These are phyloP conservation scores for Oxyteleia sp. DNA, from an alignment of 2,888 invertebrate genomes.

Conservation along the genomic window DNA sequence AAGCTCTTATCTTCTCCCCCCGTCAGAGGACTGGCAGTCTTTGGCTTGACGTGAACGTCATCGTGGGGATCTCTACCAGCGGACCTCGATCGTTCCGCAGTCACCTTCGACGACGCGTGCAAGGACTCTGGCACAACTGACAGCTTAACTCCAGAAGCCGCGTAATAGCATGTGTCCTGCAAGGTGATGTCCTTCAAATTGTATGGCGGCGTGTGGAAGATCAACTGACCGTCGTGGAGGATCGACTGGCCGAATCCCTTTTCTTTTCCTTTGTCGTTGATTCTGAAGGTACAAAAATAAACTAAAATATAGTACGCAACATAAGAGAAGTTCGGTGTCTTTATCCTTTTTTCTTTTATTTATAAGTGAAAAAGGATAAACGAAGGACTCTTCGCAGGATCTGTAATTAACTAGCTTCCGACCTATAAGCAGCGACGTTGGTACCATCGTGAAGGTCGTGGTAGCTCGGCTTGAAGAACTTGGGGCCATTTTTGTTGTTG, in stretches of 20 bases:
- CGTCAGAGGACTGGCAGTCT: constrained; percentile 87
- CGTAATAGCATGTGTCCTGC: constrained; percentile 89
- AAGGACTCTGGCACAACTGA: constrained; percentile 78
- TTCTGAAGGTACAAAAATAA: no score
- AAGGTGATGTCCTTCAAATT: constrained; percentile 93
- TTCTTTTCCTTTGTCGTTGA: constrained; percentile 93
- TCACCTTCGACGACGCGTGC: constrained; percentile 78
- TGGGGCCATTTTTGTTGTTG: constrained; percentile 94
- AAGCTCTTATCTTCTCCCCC: constrained; percentile 86
- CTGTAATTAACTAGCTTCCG: constrained; percentile 77
- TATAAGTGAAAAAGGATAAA: no score
- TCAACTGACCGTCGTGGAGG: constrained; percentile 94
- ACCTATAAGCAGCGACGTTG: constrained; percentile 93
- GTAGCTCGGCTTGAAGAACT: constrained; percentile 95
- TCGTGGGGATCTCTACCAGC: constrained; percentile 80
- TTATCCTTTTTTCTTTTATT: not conserved
- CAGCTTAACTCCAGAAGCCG: constrained; percentile 78
- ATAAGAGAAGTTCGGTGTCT: no score
- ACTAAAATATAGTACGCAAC: no score
- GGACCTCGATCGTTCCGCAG: constrained; percentile 83
- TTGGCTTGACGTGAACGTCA: constrained; percentile 81
- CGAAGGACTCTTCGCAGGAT: no score
- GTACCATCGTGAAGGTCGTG: constrained; percentile 94
- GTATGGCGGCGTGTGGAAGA: constrained; percentile 97
- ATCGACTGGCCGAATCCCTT: constrained; percentile 98